phyloP scores from a whole-genome alignment of 2,888 invertebrate species.

The Volucella bombylans region DNA sequence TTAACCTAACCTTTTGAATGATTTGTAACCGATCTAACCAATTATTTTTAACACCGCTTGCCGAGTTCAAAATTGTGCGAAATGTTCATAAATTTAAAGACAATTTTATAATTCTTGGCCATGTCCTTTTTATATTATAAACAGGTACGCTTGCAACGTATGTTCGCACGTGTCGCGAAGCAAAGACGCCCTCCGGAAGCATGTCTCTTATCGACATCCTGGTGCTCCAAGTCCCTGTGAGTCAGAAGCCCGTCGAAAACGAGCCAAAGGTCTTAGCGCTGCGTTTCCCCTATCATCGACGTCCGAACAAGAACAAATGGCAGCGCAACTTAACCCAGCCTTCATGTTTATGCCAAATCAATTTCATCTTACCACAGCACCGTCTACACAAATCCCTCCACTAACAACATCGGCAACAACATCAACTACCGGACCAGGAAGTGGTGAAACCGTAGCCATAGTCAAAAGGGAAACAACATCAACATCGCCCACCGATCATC shows the following conservation, averaged over 20 bases:
- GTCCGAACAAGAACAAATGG: conserved; percentile 73
- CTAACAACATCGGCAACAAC: conserved; percentile 41
- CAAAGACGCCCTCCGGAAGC: conserved; percentile 92
- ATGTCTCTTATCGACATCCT: conserved; percentile 93
- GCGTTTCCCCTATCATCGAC: conserved; percentile 72
- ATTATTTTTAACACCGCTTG: too few relatives aligned
- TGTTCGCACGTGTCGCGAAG: conserved; percentile 94
- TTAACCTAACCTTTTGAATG: too few relatives aligned
- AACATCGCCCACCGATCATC: conserved; percentile 57
- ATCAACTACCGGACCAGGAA: conserved; percentile 38
- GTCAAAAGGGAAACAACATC: conserved; percentile 50
- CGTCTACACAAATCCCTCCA: conserved; percentile 72
- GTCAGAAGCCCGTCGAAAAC: conserved; percentile 81
- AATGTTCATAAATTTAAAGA: too few relatives aligned
- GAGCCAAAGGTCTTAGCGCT: conserved; percentile 79
- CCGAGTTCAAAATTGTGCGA: too few relatives aligned
- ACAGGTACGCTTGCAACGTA: conserved; percentile 91
- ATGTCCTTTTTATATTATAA: conserved; percentile 2
- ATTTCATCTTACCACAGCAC: conserved; percentile 80
- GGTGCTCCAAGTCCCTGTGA: conserved; percentile 83
- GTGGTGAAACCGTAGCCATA: conserved; percentile 26
- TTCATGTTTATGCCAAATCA: conserved; percentile 82
- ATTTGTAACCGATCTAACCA: too few relatives aligned
- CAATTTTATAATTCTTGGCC: neutral
- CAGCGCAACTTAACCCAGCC: conserved; percentile 76